Conservation (phyloP, 2,113 vertebrate genomes). For the Takifugu flavidus region DNA sequence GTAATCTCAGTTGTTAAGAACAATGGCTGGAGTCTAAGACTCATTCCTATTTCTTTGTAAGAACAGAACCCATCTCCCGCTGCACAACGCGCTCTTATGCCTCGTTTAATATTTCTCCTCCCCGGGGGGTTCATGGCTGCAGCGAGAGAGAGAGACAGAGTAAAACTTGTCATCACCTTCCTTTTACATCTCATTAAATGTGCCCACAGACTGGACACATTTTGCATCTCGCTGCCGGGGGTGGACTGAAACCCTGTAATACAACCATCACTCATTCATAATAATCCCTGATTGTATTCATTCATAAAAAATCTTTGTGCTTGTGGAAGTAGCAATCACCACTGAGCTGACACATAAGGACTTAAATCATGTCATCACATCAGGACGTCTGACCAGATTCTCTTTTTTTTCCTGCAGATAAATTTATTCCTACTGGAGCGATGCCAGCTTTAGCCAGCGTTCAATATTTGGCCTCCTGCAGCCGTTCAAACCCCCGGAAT, state of each 20-base stretch:
- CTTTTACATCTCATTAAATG: slow-evolving; percentile 25
- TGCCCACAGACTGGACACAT: slow-evolving; percentile 22
- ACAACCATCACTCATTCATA: not conserved
- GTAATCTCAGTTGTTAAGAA: slow-evolving; percentile 25
- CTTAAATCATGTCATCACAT: not conserved
- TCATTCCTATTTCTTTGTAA: slow-evolving; percentile 2
- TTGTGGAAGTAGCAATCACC: slow-evolving; percentile 12
- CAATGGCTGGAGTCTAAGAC: slow-evolving; percentile 11
- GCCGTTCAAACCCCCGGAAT: too few species aligned
- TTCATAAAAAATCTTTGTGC: slow-evolving; percentile 13
- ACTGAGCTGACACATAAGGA: not conserved
- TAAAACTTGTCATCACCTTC: slow-evolving; percentile 18
- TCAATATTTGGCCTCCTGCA: too few species aligned
- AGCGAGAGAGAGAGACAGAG: slow-evolving; percentile 29
- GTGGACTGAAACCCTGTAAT: too few species aligned
- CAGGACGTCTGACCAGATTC: too few species aligned
- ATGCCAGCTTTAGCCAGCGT: too few species aligned
- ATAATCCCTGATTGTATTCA: slow-evolving; percentile 43
- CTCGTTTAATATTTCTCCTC: slow-evolving; percentile 17
- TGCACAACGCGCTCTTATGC: slow-evolving; percentile 8
- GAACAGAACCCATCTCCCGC: slow-evolving; percentile 4
- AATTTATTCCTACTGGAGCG: too few species aligned
- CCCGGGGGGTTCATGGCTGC: slow-evolving; percentile 17
- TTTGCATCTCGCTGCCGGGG: slow-evolving; percentile 1
- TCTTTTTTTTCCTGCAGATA: too few species aligned